Base-by-base conservation (phyloP, 2,797 vertebrate genomes). In the Bryconaethiops microstoma region DNA sequence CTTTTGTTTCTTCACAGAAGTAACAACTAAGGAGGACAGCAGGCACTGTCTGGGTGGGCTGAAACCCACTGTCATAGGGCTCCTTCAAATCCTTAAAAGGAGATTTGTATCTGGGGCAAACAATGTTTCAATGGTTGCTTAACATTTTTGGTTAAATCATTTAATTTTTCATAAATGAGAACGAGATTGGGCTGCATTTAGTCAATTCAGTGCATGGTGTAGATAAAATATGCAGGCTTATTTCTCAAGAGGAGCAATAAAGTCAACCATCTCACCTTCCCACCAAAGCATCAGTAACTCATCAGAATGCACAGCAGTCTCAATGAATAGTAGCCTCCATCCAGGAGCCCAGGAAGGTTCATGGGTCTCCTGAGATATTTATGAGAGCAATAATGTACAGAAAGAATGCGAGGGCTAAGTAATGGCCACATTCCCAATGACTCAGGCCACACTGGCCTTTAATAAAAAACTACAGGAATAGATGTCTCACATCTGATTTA, bases 31-130 rank as follows among this genome's bases (percentile, higher is more conserved):
- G 85, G 55, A 81, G 82, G 89, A 92, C 92, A 91, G 90, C 90
- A 92, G 91, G 88, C 87, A 63, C 91, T 88, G 87, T 88, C 89
- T 95, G 94, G 94, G 94, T 95, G 94, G 94, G 76, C 91, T 91
- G 85, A 87, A 81, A 87, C 88, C 85, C 76, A 83, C 87, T 81
- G 76, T 86, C 86, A 81, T 71, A 85, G 52, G 62, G 55, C 17
- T 64, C 59, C 77, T 35, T 76, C 72, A 45, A 52, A 65, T 45
- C 57, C 48, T 65, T 74, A 68, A 78, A 63, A 78, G 25, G 21
- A 25, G 69, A 79, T 77, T 79, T 76, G 55, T 82, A 70, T 81
- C 65, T 74, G 45, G 45, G 55, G 65, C 67, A 45, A 84, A 82
- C 79, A 84, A 65, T 14, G 59, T 64, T 69, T 55, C 45, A 80